phyloP scores from a whole-genome alignment of 2,888 invertebrate species.

The Eupithecia pulchellata region DNA sequence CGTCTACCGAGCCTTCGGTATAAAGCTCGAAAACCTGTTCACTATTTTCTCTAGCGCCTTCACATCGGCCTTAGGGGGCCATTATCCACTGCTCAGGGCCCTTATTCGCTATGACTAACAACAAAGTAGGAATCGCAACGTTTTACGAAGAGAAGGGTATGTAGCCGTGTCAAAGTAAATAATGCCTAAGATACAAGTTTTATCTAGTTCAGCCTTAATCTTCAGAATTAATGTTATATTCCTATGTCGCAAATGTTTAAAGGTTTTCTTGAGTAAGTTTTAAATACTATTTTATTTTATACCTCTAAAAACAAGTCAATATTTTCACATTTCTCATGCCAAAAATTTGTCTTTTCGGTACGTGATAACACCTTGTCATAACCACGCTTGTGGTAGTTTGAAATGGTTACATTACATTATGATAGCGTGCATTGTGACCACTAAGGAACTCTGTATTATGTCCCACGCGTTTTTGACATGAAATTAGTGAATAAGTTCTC shows the following conservation, averaged over 20 bases:
- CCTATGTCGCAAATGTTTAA: no score
- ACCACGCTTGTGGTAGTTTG: not conserved
- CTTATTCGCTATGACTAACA: slow-evolving; percentile 46
- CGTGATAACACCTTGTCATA: not conserved
- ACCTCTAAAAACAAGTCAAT: no score
- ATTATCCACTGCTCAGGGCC: slow-evolving; percentile 71
- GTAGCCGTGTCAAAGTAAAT: no score
- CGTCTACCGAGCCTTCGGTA: slow-evolving; percentile 11
- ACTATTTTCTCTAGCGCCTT: slow-evolving; percentile 57
- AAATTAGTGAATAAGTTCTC: not conserved
- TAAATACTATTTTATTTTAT: no score
- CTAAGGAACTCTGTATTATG: not conserved
- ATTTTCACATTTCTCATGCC: not conserved
- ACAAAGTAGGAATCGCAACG: not conserved
- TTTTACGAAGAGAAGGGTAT: no score
- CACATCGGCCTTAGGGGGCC: slow-evolving; percentile 52
- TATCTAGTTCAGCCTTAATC: no score
- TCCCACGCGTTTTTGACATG: not conserved
- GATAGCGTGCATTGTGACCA: no score
- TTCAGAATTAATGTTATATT: no score
- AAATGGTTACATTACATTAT: not conserved
- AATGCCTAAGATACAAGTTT: no score
- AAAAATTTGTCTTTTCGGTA: not conserved
- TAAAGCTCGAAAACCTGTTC: slow-evolving; percentile 51
- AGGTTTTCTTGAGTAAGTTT: no score